Evolutionary conservation across 1,140 invertebrate species (phyloP).

Genomic region (Caenorhabditis inopinata): DNA sequence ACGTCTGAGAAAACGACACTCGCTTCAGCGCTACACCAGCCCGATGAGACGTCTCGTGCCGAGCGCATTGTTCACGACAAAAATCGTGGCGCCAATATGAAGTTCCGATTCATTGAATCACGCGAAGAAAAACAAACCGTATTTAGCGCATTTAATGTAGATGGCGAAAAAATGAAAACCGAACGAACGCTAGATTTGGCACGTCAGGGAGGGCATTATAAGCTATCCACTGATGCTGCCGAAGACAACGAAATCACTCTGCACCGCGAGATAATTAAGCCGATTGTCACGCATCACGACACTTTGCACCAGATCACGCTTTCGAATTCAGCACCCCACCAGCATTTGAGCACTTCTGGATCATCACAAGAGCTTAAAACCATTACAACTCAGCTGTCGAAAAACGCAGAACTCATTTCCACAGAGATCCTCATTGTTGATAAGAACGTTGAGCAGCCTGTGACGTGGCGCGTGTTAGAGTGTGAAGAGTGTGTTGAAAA

Average conservation of each 20-base stretch:
- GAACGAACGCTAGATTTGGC: slow-evolving; percentile 43
- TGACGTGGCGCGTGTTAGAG: slow-evolving; percentile 39
- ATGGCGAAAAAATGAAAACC: not conserved
- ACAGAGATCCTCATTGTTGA: slow-evolving; percentile 15
- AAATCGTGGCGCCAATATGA: slow-evolving; percentile 29
- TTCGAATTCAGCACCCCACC: not conserved
- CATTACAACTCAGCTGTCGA: slow-evolving; percentile 28
- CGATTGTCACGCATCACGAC: not conserved
- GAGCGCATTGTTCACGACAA: slow-evolving; percentile 34
- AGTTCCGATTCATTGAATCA: slow-evolving; percentile 35
- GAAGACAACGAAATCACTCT: slow-evolving; percentile 48
- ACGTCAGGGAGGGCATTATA: slow-evolving; percentile 44
- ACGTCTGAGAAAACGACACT: not conserved
- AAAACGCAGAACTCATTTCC: not conserved
- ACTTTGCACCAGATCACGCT: slow-evolving; percentile 31
- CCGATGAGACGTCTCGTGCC: not conserved
- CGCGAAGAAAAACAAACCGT: slow-evolving; percentile 42
- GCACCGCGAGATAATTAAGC: not conserved
- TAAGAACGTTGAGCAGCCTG: slow-evolving; percentile 18
- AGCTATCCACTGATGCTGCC: slow-evolving; percentile 55
- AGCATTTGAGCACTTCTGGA: slow-evolving; percentile 8
- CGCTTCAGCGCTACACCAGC: not conserved
- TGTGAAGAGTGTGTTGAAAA: slow-evolving; percentile 35
- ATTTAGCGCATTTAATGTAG: slow-evolving; percentile 33
- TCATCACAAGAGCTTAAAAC: slow-evolving; percentile 7